Conservation (phyloP, 2,113 vertebrate genomes). For the Camelus bactrianus region DNA sequence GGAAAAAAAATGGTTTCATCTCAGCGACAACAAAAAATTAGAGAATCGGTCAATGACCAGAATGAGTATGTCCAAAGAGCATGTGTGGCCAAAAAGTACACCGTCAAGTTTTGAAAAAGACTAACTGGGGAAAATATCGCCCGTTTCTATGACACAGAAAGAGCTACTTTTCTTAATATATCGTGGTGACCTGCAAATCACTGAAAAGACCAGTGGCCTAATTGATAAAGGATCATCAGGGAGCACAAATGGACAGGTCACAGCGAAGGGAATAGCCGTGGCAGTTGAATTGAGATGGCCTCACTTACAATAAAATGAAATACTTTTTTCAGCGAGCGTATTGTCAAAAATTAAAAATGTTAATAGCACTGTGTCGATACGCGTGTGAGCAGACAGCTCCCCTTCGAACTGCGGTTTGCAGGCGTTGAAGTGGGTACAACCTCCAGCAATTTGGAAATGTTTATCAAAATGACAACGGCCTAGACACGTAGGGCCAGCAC, state of each 20-base stretch:
- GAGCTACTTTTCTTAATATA: neutral
- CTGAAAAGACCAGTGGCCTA: neutral
- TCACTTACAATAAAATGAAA: neutral
- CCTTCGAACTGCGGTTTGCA: neutral
- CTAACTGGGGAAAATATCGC: neutral
- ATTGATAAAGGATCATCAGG: neutral
- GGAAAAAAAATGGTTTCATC: neutral
- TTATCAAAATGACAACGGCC: neutral
- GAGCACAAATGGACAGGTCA: neutral
- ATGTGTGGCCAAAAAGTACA: neutral
- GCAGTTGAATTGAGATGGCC: rapidly evolving
- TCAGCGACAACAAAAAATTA: neutral
- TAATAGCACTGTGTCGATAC: neutral
- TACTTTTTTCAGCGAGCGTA: neutral
- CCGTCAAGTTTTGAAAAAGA: neutral
- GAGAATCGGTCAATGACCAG: neutral
- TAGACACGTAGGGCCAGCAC: neutral
- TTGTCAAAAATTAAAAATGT: neutral
- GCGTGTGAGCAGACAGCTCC: neutral
- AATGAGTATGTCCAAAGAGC: neutral
- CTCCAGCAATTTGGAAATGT: neutral
- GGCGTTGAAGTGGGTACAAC: neutral
- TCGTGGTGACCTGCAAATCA: neutral
- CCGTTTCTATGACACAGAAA: neutral
- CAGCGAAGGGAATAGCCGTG: neutral